A percentile compares a stretch with the other conserved stretches of the same genome.
These are phyloP conservation scores for Nymphalis c-album DNA, from an alignment of 2,888 invertebrate genomes.

Conservation along the genomic window DNA sequence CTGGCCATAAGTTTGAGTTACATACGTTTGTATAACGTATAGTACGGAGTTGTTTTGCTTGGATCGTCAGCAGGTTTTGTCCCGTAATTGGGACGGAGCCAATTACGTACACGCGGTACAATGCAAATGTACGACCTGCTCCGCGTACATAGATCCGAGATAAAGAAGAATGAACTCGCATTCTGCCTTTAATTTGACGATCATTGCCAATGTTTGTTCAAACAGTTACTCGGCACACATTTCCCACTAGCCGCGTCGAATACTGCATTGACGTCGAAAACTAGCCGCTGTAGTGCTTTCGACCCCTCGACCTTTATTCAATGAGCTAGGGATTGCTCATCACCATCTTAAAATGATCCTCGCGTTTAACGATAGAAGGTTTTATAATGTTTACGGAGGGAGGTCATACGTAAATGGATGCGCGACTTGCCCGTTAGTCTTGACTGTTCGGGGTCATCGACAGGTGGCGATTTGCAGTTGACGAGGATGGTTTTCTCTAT, in stretches of 20 bases:
- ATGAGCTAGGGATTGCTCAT: conserved; percentile 56
- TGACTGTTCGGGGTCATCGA: conserved; percentile 62
- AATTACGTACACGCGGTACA: conserved; percentile 42
- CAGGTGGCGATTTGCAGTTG: conserved; percentile 77
- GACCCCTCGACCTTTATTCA: conserved; percentile 78
- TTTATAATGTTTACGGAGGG: conserved; percentile 33
- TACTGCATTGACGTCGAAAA: conserved; percentile 59
- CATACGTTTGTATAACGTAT: conserved; percentile 10
- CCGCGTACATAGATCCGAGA: conserved; percentile 46
- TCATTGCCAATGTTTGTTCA: conserved; percentile 68
- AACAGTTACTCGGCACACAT: conserved; percentile 76
- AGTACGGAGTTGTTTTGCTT: conserved; percentile 25
- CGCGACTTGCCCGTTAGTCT: conserved; percentile 63
- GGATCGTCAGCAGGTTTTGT: conserved; percentile 36
- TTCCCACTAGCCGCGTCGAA: conserved; percentile 52
- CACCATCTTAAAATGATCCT: conserved; percentile 53
- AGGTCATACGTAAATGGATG: conserved; percentile 46
- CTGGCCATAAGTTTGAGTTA: background rate
- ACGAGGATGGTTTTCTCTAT: conserved; percentile 70
- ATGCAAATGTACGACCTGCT: conserved; percentile 44
- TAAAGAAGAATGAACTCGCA: conserved; percentile 42
- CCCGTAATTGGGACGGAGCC: conserved; percentile 42
- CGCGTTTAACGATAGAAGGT: conserved; percentile 38
- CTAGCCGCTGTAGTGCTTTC: conserved; percentile 66
- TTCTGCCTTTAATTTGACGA: conserved; percentile 65